A percentile compares a stretch with the other conserved stretches of the same genome.
These are phyloP conservation scores for Melanargia galathea DNA, from an alignment of 2,888 invertebrate genomes.

Conservation along the genomic window DNA sequence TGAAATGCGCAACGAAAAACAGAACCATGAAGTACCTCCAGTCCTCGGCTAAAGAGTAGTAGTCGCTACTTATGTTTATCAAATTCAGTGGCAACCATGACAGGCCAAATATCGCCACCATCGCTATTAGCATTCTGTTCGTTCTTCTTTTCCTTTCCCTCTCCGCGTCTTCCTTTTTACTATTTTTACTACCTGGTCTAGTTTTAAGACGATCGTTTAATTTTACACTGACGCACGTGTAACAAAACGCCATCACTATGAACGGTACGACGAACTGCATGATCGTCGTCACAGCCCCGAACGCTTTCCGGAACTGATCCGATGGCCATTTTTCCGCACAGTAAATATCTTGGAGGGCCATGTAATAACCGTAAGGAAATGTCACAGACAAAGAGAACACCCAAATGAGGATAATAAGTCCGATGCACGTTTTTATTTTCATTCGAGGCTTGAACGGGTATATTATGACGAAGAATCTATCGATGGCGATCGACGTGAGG, in stretches of 20 bases:
- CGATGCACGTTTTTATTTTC: conserved; percentile 88
- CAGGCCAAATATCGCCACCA: conserved; percentile 93
- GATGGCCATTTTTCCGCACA: conserved; percentile 92
- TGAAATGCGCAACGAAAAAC: conserved; percentile 91
- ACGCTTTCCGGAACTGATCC: conserved; percentile 86
- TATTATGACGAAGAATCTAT: conserved; percentile 94
- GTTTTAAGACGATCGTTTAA: conserved; percentile 87
- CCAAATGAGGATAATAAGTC: conserved; percentile 92
- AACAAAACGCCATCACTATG: conserved; percentile 92
- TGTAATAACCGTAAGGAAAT: conserved; percentile 92
- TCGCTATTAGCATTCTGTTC: conserved; percentile 94
- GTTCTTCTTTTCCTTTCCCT: conserved; percentile 90
- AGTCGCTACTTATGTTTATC: conserved; percentile 88
- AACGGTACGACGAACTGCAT: conserved; percentile 95
- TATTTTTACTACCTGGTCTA: conserved; percentile 88
- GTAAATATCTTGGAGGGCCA: conserved; percentile 81
- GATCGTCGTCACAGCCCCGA: conserved; percentile 89
- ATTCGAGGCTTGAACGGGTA: conserved; percentile 93
- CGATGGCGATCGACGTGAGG: conserved; percentile 95
- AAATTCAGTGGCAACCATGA: conserved; percentile 93
- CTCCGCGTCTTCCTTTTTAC: conserved; percentile 89
- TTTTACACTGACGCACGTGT: conserved; percentile 90
- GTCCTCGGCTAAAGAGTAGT: conserved; percentile 83
- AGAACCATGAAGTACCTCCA: conserved; percentile 89
- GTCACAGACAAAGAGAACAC: conserved; percentile 89